Evolutionary conservation across 1,140 invertebrate genomes (phyloP).

Genomic region (Pantala flavescens): DNA sequence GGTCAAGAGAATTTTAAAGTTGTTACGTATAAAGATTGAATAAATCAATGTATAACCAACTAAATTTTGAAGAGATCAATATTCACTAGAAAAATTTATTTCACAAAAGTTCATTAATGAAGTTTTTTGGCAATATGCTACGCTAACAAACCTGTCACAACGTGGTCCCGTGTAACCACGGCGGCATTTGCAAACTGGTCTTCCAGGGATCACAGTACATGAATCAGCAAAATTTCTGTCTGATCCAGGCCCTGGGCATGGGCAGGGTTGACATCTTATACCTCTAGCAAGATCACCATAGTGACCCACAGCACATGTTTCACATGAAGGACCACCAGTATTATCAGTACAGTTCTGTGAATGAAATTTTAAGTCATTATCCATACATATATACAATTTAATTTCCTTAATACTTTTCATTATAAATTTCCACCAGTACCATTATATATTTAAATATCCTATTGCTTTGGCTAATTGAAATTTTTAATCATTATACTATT

Average conservation of each 20-base stretch:
- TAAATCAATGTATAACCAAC: too few species aligned
- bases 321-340: conserved; percentile 65
- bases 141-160: conserved; percentile 45
- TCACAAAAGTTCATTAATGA: too few species aligned
- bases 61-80: too few species aligned
- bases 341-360: conserved; percentile 70
- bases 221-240: conserved; percentile 61
- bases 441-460: too few species aligned
- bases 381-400: too few species aligned
- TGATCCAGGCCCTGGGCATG: conserved; percentile 75
- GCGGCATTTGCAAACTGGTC: conserved; percentile 35
- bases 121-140: not conserved
- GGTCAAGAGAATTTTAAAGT: too few species aligned
- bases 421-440: not conserved
- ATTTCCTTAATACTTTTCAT: conserved; percentile 14
- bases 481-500: too few species aligned
- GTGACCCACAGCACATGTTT: conserved; percentile 69
- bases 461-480: too few species aligned
- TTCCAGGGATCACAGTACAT: conserved; percentile 44
- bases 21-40: too few species aligned
- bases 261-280: conserved; percentile 68
- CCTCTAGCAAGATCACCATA: conserved; percentile 59
- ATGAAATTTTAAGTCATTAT: conserved; percentile 15
- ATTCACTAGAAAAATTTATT: too few species aligned
- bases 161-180: conserved; percentile 48